Evolutionary conservation across 2,888 invertebrate genomes (phyloP).

Genomic region (Dynastes hyllus): DNA sequence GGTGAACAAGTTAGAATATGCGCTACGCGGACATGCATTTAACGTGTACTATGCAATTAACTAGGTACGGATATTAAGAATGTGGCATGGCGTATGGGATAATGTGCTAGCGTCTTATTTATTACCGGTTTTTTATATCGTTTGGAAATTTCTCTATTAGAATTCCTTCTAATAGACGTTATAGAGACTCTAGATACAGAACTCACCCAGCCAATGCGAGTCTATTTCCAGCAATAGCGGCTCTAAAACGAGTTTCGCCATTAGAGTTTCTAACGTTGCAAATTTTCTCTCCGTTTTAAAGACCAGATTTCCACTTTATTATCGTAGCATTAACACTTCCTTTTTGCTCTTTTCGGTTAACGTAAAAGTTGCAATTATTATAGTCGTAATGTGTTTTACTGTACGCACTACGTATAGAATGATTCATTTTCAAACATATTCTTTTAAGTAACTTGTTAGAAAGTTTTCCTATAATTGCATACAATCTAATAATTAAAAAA

Average conservation of each 20-base stretch:
- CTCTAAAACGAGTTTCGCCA: background rate
- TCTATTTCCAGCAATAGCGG: background rate
- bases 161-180: background rate
- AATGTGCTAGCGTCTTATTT: conserved; percentile 1
- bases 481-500: too few species aligned
- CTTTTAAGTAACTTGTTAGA: too few species aligned
- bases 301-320: background rate
- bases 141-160: conserved; percentile 18
- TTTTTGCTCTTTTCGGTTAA: background rate
- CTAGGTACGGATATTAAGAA: too few species aligned
- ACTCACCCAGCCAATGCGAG: background rate
- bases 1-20: too few species aligned
- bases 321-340: background rate
- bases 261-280: background rate
- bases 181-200: background rate
- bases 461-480: too few species aligned
- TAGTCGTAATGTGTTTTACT: too few species aligned
- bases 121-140: background rate
- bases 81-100: background rate
- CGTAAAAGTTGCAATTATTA: too few species aligned
- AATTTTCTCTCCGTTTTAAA: background rate
- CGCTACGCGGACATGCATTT: too few species aligned
- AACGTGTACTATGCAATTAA: too few species aligned
- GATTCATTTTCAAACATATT: too few species aligned
- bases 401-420: too few species aligned